phyloP scores from a whole-genome alignment of 2,113 vertebrate genomes.

The Macaca mulatta region DNA sequence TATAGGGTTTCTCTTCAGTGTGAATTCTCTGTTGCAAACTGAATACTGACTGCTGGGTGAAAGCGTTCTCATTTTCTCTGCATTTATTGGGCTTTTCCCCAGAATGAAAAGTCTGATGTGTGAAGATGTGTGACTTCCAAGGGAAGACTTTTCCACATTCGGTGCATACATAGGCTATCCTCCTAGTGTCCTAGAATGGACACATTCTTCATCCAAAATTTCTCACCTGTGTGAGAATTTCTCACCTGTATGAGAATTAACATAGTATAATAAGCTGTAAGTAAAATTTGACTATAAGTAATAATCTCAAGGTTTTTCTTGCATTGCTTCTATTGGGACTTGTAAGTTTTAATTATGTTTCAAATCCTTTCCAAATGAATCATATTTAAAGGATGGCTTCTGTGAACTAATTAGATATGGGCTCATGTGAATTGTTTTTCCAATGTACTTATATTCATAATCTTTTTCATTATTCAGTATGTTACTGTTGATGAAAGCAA shows the following conservation, averaged over 20 bases:
- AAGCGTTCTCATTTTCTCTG: not conserved
- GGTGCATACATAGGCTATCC: not conserved
- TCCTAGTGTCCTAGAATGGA: not conserved
- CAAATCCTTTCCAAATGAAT: not conserved
- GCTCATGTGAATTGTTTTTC: not conserved
- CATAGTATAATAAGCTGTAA: not conserved
- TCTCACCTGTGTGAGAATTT: not conserved
- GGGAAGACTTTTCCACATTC: not conserved
- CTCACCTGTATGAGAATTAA: not conserved
- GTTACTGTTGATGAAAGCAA: conserved; percentile 8
- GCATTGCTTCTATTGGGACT: not conserved
- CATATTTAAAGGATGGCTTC: not conserved
- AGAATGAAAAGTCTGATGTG: not conserved
- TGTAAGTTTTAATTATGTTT: not conserved
- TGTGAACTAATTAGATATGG: not conserved
- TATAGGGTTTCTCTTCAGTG: not conserved
- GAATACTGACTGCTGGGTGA: not conserved
- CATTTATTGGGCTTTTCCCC: not conserved
- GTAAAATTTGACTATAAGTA: not conserved
- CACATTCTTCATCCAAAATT: too few relatives aligned
- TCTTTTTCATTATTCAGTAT: not conserved
- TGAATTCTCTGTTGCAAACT: not conserved
- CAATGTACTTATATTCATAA: not conserved
- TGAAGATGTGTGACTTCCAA: not conserved
- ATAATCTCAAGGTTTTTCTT: not conserved